Conservation (phyloP, 2,888 invertebrate genomes). For the Oeneis ivallda region DNA sequence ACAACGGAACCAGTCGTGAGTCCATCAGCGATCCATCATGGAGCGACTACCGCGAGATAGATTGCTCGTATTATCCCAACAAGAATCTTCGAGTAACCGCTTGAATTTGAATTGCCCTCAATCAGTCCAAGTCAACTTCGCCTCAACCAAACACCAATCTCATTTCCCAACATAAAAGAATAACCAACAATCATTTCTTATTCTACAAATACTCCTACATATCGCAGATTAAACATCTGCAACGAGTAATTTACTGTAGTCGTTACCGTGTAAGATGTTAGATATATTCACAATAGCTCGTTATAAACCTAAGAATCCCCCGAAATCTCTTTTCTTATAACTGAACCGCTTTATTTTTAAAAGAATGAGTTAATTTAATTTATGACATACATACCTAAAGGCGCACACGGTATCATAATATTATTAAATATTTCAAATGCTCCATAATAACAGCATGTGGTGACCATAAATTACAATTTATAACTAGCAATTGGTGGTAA, state of each 20-base stretch:
- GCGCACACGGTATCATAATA: conserved; percentile 59
- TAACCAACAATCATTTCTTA: conserved; percentile 47
- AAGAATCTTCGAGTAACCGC: conserved; percentile 54
- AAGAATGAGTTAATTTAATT: conserved; percentile 75
- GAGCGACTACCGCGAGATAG: conserved; percentile 67
- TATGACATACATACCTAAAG: conserved; percentile 65
- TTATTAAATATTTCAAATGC: conserved; percentile 53
- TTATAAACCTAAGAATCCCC: conserved; percentile 45
- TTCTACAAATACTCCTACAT: conserved; percentile 22
- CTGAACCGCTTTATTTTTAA: conserved; percentile 36
- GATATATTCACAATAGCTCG: conserved; percentile 55
- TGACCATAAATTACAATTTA: conserved; percentile 77
- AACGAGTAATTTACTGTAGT: conserved; percentile 52
- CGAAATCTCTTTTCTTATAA: conserved; percentile 39
- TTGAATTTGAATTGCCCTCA: conserved; percentile 66
- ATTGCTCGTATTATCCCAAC: conserved; percentile 74
- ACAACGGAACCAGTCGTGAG: conserved; percentile 73
- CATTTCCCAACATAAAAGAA: conserved; percentile 54
- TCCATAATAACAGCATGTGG: conserved; percentile 71
- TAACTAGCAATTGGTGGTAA: conserved; percentile 65
- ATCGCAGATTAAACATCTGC: conserved; percentile 43
- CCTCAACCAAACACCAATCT: conserved; percentile 50
- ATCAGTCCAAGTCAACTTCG: conserved; percentile 60
- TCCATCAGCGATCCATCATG: conserved; percentile 77
- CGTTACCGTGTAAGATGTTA: conserved; percentile 48